Evolutionary conservation across 1,140 invertebrate genomes (phyloP).

Genomic region (Aplysia californica): DNA sequence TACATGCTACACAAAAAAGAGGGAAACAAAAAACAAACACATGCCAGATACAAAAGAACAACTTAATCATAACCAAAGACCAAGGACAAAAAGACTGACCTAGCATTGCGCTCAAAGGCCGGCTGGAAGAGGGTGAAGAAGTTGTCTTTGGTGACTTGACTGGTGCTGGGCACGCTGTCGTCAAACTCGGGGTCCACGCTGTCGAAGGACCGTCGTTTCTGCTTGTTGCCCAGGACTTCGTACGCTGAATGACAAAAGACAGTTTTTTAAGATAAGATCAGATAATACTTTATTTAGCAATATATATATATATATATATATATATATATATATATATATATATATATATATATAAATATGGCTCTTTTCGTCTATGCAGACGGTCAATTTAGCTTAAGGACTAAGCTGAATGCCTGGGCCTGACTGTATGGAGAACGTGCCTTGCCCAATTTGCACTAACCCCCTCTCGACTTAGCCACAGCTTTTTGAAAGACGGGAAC

Average conservation of each 20-base stretch:
- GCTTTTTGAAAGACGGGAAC: no score
- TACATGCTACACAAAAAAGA: not conserved
- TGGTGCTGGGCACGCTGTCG: slow-evolving; percentile 83
- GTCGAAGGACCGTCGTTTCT: slow-evolving; percentile 90
- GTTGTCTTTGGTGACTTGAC: slow-evolving; percentile 80
- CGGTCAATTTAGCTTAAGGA: no score
- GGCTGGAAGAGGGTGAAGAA: slow-evolving; percentile 86
- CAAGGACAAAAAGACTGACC: slow-evolving; percentile 50
- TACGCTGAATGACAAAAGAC: slow-evolving; percentile 74
- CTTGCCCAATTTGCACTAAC: no score
- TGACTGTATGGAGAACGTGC: no score
- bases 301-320: no score
- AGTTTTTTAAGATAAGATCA: no score
- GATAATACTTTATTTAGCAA: no score
- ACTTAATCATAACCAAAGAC: not conserved
- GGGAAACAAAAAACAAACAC: not conserved
- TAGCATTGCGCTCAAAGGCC: slow-evolving; percentile 84
- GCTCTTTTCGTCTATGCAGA: no score
- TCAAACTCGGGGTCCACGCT: slow-evolving; percentile 96
- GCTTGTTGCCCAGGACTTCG: slow-evolving; percentile 86
- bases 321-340: no score
- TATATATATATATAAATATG: no score
- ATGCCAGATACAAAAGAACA: not conserved
- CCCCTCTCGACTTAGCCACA: no score
- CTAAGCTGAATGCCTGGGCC: no score